Percentiles rank a stretch among this genome's conserved stretches.
Conservation (phyloP, 2,888 invertebrate species). For the Chesias legatella region DNA sequence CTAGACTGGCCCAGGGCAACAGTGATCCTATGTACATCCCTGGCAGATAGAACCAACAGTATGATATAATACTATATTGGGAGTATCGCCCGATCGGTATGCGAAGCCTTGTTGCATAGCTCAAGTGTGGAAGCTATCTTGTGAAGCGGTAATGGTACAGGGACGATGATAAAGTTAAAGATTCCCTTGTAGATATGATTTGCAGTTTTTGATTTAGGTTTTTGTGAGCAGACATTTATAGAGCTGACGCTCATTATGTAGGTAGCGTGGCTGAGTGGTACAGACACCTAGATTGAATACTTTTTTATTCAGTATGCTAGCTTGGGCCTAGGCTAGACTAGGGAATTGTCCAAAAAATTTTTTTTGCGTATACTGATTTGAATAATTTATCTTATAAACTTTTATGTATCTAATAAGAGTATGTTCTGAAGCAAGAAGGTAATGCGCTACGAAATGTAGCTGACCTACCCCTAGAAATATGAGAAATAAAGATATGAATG, state of each 20-base stretch:
- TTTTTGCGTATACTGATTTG: no score
- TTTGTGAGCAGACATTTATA: constrained; percentile 6
- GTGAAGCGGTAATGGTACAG: constrained; percentile 41
- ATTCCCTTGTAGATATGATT: constrained; percentile 6
- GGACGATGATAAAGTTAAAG: constrained; percentile 12
- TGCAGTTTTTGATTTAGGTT: constrained; percentile 6
- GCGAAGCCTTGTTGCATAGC: constrained; percentile 43
- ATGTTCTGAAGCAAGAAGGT: constrained; percentile 1
- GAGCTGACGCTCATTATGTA: no score
- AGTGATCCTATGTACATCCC: constrained; percentile 17
- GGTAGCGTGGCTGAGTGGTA: no score
- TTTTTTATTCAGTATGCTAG: no score
- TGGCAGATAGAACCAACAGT: constrained; percentile 36
- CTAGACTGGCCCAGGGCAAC: no score
- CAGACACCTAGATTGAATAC: no score
- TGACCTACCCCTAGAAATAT: constrained; percentile 52
- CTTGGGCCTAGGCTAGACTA: no score
- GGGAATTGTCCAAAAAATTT: no score
- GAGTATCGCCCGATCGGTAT: constrained; percentile 44
- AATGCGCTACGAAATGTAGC: constrained; percentile 16
- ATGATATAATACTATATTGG: constrained; percentile 49
- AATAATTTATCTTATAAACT: no score
- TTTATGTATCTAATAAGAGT: no score
- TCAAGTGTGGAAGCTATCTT: constrained; percentile 34
- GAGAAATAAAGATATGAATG: constrained; percentile 47